Base-by-base conservation (phyloP, 2,113 vertebrate genomes). In the Daboia siamensis region DNA sequence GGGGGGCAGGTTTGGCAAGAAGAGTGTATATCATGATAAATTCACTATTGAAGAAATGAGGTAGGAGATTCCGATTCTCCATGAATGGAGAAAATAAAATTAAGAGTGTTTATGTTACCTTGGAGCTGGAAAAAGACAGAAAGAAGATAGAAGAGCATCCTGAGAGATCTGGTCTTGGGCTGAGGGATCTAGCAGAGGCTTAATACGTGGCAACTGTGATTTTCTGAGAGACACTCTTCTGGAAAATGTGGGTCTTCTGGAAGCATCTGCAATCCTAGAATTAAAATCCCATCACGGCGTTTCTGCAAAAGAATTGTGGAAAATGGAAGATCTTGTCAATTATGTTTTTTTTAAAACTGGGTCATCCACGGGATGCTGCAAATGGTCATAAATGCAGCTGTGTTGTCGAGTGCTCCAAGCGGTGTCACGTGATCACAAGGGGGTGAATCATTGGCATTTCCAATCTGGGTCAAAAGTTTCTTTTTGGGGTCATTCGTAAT, bases 101-200 rank as follows among this genome's bases (percentile, higher is more conserved):
- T 12, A 69, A 46, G 17, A 59, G 1, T 9, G 21, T 2, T 13
- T 21, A 91, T 33, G 2, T 51, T 96, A 98, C 98, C 97, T 97
- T 95, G 97, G 64, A 95, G 88, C 0, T 93, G 92, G 5, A 93
- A 91, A 39, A 97, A 91, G 61, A 97, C 93, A 33, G 94, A 87
- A 69, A 97, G 94, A 5, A 96, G 87, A 54, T 96, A 12, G 57
- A 94, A 90, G 0, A 64, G 92, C 39, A 24, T 96, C 87, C 33
- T 0, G 1, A 56, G 20, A 1, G 21, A 92, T 56, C 24, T 59
- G 17, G 21, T 93, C 51, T n/a, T 2, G 5, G 4, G 57, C 57
- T 91, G 85, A 51, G 3, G 90, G 93, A 56, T 89, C 93, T 52
- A 56, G 91, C 74, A 2, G 0, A 15, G 64, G 89, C 9, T 21